Evolutionary conservation across 2,797 vertebrate species (phyloP), one percentile per base, ranked within the genome.

Genomic region (Geotria australis): DNA sequence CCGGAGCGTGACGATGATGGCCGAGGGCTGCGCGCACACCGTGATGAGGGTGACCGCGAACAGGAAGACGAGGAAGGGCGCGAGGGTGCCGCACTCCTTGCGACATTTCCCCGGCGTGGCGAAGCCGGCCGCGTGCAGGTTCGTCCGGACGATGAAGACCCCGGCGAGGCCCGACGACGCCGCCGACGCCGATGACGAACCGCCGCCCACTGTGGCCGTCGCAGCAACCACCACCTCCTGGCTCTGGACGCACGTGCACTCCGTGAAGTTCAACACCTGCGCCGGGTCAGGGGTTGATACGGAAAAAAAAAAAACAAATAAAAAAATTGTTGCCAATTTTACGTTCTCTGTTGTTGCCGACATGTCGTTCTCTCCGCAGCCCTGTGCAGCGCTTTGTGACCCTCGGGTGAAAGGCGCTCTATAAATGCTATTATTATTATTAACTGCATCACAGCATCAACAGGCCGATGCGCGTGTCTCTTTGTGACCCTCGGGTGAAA

Each of bases 31-130:
- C 49, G 91, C 91, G 11, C 91, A 96, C 0, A 86, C 91, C 49
- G 91, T 98, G 70, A 98, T 96, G 61, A 98, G 82, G 1, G 89
- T 98, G 59, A 98, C 91, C 9, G 96, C 94, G 73, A 98, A 98
- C 57, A 98, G 88, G 56, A 96, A 98, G 64, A 93, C 72, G 64
- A 98, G 77, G 75, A 98, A 98, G 0, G 91, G 91, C 70, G 96
- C 93, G 60, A 98, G 85, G 0, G 91, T 98, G 68, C 82, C 93
- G 73, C 91, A 96, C 68, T 81, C 79, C 58, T 88, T 78, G 57
- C 88, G 76, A 3, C 91, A 98, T 68, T 91, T 95, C 59, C 91
- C 89, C 0, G 80, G 93, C 61, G 85, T 62, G 0, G 89, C 85
- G 0, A 80, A 82, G 61, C 91, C 91, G 0, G 96, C 91, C 69